Evolutionary conservation across 2,888 invertebrate species (phyloP), one percentile per base, ranked within the genome.

Genomic region (Dysmachus trigonus): DNA sequence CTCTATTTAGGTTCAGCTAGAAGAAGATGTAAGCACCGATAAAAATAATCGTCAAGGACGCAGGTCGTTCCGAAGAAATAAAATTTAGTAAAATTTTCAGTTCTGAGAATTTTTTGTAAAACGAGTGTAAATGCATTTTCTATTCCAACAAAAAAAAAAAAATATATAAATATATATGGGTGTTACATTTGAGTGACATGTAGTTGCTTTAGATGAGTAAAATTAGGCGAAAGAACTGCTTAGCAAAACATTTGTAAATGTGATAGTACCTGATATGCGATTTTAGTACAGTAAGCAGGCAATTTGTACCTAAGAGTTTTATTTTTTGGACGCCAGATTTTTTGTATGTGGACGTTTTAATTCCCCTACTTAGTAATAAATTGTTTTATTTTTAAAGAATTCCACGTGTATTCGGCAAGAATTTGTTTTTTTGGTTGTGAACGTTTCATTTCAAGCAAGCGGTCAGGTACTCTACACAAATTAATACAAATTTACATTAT

Each of bases 21-120:
- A 87, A 22, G 87, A 86, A 31, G 87, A 87, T 30, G 53, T 27
- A 3, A 87, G 51, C 51, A 33, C 33, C 13, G 83, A 72, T 18
- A 74, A 62, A 13, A 83, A 18, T 7, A 84, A 87, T 30, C 71
- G 13, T 72, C 86, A 86, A 74, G 79, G 84, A 1, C 83, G 87
- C 22, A 76, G 87, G 77, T 87, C 87, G 3, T 86, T 87, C 35
- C 76, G 87, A 72, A 83, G 84, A 22, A 79, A 76, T 18, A 87
- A 85, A 74, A 10, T 73, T 18, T 83, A 83, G 31, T 31, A 1
- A 18, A 7, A 38, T 2, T 79, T 51, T n/a, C 13, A n/a, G n/a
- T 62, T 3, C 27, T 2, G 27, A n/a, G 22, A 3, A 33, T 35
- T 41, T 83, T 41, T 41, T 41, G n/a, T 77, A 18, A 35, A 6